Conservation (phyloP, 2,113 vertebrate species). For the Percopsis transmontana region DNA sequence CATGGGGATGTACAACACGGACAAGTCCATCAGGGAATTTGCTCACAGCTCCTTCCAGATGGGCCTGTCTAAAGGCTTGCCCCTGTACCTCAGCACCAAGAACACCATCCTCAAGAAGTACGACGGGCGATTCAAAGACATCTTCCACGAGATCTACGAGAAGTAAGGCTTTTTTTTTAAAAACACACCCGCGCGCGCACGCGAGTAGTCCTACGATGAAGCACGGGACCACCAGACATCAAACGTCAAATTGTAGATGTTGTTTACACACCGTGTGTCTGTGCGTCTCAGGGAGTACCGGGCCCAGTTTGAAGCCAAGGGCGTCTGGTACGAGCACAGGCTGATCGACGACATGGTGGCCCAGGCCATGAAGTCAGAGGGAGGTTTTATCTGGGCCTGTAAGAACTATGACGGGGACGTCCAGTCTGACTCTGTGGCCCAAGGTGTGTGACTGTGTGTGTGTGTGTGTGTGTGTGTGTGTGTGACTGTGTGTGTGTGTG, state of each 20-base stretch:
- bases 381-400: conserved; percentile 98
- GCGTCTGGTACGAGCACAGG: conserved; percentile 97
- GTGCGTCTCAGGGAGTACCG: conserved; percentile 85
- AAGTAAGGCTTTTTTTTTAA: conserved; percentile 76
- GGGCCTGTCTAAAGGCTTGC: conserved; percentile 88
- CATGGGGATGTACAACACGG: conserved; percentile 97
- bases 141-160: conserved; percentile 98
- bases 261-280: background rate
- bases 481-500: conserved; percentile 2
- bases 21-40: conserved; percentile 92
- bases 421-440: conserved; percentile 96
- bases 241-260: background rate
- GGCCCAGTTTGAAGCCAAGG: conserved; percentile 87
- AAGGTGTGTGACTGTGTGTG: conserved; percentile 78
- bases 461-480: conserved; percentile 10
- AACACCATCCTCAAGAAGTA: conserved; percentile 99
- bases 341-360: conserved; percentile 99
- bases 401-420: conserved; percentile 99
- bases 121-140: conserved; percentile 96
- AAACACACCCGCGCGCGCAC: background rate
- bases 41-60: conserved; percentile 99
- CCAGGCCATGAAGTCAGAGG: conserved; percentile 96
- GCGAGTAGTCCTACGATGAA: background rate
- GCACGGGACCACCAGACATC: background rate
- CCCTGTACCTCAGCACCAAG: conserved; percentile 97